Percentiles rank a stretch among this genome's conserved stretches.
Evolutionary conservation across 2,797 vertebrate species (phyloP).

Genomic region (Takifugu ocellatus): DNA sequence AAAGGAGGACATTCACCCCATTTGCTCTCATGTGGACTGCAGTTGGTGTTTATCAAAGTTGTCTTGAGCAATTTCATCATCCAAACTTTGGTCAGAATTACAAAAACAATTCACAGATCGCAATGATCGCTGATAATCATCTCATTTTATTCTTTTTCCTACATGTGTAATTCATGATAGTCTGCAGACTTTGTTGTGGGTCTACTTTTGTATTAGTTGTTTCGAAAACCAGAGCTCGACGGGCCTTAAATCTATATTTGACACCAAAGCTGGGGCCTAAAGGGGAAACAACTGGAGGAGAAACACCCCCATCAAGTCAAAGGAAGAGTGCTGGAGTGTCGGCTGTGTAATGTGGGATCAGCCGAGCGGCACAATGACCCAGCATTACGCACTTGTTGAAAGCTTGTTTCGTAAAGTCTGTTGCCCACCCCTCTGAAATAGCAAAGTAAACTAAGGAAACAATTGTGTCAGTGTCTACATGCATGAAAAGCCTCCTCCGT

Average conservation of each 20-base stretch:
- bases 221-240: constrained; percentile 49
- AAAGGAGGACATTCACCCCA: no score
- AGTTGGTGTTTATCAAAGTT: background rate
- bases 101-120: background rate
- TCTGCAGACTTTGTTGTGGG: no score
- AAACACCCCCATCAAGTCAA: constrained; percentile 53
- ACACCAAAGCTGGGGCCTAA: constrained; percentile 57
- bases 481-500: constrained; percentile 1
- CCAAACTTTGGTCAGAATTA: background rate
- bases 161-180: no score
- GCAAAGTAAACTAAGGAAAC: constrained; percentile 33
- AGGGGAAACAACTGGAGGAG: constrained; percentile 47
- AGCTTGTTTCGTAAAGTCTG: constrained; percentile 60
- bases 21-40: no score
- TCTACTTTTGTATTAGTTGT: no score
- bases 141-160: no score
- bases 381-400: constrained; percentile 77
- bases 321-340: constrained; percentile 44
- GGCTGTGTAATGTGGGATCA: no score
- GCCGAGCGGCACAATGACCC: constrained; percentile 67
- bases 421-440: constrained; percentile 45
- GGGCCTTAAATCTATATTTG: constrained; percentile 70
- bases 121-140: no score
- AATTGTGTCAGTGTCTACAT: constrained; percentile 13
- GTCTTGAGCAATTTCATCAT: background rate